Evolutionary conservation across 2,888 invertebrate species (phyloP).

Genomic region (Clepsis dumicolana): DNA sequence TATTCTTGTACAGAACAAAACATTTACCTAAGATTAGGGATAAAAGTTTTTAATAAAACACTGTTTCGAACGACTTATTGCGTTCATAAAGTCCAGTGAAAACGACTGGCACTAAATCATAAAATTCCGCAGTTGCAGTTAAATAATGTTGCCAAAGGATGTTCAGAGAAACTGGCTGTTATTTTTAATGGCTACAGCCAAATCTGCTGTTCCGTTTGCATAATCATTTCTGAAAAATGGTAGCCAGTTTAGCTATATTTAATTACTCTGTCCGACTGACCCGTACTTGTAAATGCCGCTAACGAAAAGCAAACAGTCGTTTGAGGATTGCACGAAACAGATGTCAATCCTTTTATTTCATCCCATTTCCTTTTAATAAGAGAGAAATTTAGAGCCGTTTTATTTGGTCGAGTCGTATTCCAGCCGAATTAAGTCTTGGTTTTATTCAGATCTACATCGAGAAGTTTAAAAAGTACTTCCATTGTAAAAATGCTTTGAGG

Average conservation of each 20-base stretch:
- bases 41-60: neutral
- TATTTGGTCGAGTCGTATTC: slow-evolving; percentile 33
- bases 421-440: slow-evolving; percentile 24
- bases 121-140: slow-evolving; percentile 10
- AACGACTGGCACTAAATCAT: slow-evolving; percentile 9
- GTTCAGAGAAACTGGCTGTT: neutral
- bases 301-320: slow-evolving; percentile 56
- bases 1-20: slow-evolving; percentile 13
- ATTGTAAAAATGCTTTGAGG: too few relatives aligned
- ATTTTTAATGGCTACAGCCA: slow-evolving; percentile 2
- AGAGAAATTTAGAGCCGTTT: slow-evolving; percentile 32
- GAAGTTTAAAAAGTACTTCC: neutral
- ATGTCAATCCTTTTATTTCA: slow-evolving; percentile 50
- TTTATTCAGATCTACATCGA: slow-evolving; percentile 10
- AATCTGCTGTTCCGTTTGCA: slow-evolving; percentile 8
- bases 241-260: slow-evolving; percentile 27
- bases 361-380: slow-evolving; percentile 23
- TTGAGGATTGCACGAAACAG: slow-evolving; percentile 50
- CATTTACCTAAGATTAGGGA: neutral
- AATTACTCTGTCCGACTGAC: slow-evolving; percentile 47
- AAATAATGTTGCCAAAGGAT: neutral
- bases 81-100: neutral
- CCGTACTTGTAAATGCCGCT: slow-evolving; percentile 53
- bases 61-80: neutral
- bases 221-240: slow-evolving; percentile 14